These are phyloP conservation scores for Stenodema calcarata DNA, from an alignment of 2,888 invertebrate species.

Conservation along the genomic window DNA sequence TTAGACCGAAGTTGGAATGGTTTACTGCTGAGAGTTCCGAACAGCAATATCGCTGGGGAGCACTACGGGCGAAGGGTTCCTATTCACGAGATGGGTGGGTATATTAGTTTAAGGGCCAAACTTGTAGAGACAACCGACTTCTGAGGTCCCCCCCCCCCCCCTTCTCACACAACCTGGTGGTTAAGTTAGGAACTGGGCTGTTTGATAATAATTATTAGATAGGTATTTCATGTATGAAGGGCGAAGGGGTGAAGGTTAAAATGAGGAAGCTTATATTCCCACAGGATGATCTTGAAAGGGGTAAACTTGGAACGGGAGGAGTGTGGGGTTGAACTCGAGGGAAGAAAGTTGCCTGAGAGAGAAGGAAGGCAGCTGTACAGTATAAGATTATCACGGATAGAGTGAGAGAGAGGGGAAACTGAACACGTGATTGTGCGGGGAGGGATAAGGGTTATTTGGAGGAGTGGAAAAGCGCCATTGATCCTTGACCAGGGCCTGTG, in stretches of 20 bases:
- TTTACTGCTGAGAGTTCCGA: background rate
- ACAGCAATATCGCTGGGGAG: background rate
- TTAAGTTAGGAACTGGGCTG: background rate
- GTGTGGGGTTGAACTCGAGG: background rate
- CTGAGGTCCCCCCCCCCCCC: background rate
- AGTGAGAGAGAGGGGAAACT: background rate
- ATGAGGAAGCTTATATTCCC: background rate
- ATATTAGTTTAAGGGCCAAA: background rate
- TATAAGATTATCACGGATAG: background rate
- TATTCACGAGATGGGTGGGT: background rate
- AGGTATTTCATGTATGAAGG: background rate
- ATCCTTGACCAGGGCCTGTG: constrained; percentile 2
- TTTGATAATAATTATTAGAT: constrained; percentile 13
- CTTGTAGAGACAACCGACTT: background rate
- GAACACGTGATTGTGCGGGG: background rate
- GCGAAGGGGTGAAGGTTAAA: background rate
- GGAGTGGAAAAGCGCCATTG: background rate
- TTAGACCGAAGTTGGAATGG: background rate
- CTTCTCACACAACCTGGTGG: background rate
- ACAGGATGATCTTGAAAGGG: background rate
- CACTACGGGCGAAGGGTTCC: background rate
- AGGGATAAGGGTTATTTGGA: background rate
- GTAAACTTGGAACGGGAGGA: background rate
- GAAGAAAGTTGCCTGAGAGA: background rate
- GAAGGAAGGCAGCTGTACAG: background rate